Percentiles rank a stretch among this genome's conserved stretches.
Conservation (phyloP, 2,113 vertebrate species). For the Rattus rattus region DNA sequence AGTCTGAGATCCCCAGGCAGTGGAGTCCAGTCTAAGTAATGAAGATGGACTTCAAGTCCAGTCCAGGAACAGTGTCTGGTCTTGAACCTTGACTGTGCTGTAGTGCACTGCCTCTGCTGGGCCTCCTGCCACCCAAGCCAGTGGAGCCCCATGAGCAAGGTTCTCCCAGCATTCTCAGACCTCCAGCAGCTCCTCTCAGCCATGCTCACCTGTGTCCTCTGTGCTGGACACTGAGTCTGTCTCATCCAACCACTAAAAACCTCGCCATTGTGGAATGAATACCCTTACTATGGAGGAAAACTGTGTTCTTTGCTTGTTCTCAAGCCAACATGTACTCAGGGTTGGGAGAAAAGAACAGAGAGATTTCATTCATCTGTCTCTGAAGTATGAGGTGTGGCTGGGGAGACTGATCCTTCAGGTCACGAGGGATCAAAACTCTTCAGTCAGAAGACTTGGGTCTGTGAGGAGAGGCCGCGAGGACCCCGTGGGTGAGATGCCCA, state of each 20-base stretch:
- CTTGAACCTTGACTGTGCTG: not conserved
- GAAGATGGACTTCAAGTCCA: not conserved
- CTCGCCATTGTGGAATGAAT: not conserved
- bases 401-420: not conserved
- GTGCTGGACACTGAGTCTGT: not conserved
- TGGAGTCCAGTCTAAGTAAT: not conserved
- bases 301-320: not conserved
- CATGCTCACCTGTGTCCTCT: too few relatives aligned
- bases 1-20: not conserved
- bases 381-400: not conserved
- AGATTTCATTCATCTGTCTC: not conserved
- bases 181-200: not conserved
- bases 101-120: not conserved
- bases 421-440: not conserved
- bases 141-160: too few relatives aligned
- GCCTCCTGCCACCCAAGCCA: too few relatives aligned
- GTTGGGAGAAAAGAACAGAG: conserved; percentile 2
- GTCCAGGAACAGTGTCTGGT: not conserved
- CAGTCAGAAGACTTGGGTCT: not conserved
- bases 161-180: not conserved
- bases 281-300: not conserved
- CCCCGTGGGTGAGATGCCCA: not conserved
- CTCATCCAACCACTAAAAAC: not conserved
- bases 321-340: not conserved
- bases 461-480: not conserved